Percentiles rank a stretch among this genome's conserved stretches.
Evolutionary conservation across 2,113 vertebrate genomes (phyloP).

Genomic region (Callopanchax toddi): DNA sequence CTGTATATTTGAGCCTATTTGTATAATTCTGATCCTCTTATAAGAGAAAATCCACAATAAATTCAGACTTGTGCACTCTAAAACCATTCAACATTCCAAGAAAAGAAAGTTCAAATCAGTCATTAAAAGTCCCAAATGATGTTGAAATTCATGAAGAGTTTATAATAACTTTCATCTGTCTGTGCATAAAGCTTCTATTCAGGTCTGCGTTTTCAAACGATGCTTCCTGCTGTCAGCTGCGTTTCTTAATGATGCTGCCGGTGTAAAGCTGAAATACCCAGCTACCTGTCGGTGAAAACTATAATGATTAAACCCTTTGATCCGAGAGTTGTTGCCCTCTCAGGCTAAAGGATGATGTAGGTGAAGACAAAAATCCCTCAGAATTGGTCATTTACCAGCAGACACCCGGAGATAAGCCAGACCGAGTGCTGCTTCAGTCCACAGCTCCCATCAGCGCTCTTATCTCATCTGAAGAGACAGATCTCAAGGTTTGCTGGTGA

Average conservation of each 20-base stretch:
- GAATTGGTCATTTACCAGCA: constrained; percentile 45
- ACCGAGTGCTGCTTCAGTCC: constrained; percentile 25
- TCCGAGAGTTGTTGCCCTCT: constrained; percentile 27
- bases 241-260: constrained; percentile 32
- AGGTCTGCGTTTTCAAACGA: constrained; percentile 13
- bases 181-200: background rate
- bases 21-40: too few species aligned
- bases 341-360: constrained; percentile 25
- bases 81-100: too few species aligned
- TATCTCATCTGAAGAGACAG: constrained; percentile 27
- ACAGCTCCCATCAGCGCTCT: constrained; percentile 15
- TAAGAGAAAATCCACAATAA: too few species aligned
- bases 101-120: too few species aligned
- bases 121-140: too few species aligned
- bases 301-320: constrained; percentile 50
- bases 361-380: constrained; percentile 30
- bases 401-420: constrained; percentile 25
- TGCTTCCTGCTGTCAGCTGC: constrained; percentile 17
- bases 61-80: too few species aligned
- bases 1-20: too few species aligned
- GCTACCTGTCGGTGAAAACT: constrained; percentile 26
- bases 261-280: constrained; percentile 31
- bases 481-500: constrained; percentile 37
- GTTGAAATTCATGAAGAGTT: too few species aligned
- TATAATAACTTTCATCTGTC: background rate